phyloP scores from a whole-genome alignment of 2,113 vertebrate genomes.

The Mugil cephalus region DNA sequence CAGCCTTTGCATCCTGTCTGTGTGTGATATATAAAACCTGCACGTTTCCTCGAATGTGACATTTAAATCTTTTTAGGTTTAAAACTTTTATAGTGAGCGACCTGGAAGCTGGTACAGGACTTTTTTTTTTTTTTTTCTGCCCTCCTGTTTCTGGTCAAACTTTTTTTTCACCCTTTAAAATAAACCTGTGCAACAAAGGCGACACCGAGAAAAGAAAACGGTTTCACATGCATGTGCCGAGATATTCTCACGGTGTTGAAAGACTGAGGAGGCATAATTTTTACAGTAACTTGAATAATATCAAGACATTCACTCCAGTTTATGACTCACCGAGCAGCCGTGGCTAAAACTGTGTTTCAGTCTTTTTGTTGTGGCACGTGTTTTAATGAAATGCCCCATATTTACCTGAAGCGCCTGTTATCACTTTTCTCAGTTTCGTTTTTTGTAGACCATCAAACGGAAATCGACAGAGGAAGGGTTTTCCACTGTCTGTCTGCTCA shows the following conservation, averaged over 20 bases:
- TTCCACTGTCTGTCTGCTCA: conserved; percentile 33
- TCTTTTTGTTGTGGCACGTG: conserved; percentile 85
- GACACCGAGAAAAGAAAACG: not conserved
- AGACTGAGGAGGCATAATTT: conserved; percentile 41
- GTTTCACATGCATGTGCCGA: conserved; percentile 49
- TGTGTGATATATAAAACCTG: not conserved
- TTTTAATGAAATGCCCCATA: conserved; percentile 87
- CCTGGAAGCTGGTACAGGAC: conserved; percentile 8
- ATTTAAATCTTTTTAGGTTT: conserved; percentile 58
- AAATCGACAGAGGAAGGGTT: conserved; percentile 39
- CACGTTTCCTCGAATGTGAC: conserved; percentile 71
- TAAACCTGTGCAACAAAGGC: conserved; percentile 8
- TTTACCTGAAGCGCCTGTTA: conserved; percentile 87
- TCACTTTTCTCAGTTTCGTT: conserved; percentile 83
- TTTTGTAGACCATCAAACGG: conserved; percentile 75
- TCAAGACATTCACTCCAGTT: conserved; percentile 83
- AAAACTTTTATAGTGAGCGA: conserved; percentile 1
- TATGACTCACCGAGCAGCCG: conserved; percentile 85
- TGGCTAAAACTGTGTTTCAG: conserved; percentile 81
- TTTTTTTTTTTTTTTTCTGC: conserved; percentile 5
- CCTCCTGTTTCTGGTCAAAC: conserved; percentile 31
- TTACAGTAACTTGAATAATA: conserved; percentile 89
- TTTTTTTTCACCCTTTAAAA: conserved; percentile 1
- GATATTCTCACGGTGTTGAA: conserved; percentile 63
- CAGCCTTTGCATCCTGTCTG: conserved; percentile 56